Conservation (phyloP, 2,113 vertebrate species). For the Tetrao urogallus region DNA sequence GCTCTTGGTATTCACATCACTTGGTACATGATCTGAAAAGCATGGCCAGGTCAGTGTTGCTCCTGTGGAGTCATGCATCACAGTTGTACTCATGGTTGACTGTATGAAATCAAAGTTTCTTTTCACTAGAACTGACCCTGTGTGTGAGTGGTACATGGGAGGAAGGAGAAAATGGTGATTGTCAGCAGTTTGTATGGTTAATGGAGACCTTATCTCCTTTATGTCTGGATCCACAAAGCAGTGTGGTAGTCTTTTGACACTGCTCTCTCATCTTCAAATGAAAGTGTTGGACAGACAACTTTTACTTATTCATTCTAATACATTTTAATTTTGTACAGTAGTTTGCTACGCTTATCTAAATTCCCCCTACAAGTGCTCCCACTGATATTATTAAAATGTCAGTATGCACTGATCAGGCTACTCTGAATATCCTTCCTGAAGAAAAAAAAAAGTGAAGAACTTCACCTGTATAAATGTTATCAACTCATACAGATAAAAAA, state of each 20-base stretch:
- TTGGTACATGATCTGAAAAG: background rate
- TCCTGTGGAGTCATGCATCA: background rate
- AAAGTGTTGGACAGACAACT: background rate
- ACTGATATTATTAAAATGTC: background rate
- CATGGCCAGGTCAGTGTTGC: background rate
- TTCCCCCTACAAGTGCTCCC: background rate
- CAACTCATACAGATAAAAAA: background rate
- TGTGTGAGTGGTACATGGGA: background rate
- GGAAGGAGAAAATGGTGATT: background rate
- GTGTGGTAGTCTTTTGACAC: background rate
- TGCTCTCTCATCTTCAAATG: background rate
- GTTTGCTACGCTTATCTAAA: background rate
- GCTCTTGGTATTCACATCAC: background rate
- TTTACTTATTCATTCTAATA: background rate
- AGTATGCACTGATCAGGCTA: background rate
- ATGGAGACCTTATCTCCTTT: background rate
- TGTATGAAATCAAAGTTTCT: background rate
- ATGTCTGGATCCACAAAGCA: background rate
- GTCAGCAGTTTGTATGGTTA: background rate
- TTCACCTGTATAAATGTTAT: background rate
- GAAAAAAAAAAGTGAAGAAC: background rate
- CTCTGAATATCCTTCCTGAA: background rate
- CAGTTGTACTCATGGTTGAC: rapidly evolving
- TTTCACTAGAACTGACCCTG: background rate
- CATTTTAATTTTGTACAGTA: background rate